Percentiles rank a stretch among this genome's conserved stretches.
These are phyloP conservation scores for Eilema griseolum DNA, from an alignment of 2,888 invertebrate genomes.

Conservation along the genomic window DNA sequence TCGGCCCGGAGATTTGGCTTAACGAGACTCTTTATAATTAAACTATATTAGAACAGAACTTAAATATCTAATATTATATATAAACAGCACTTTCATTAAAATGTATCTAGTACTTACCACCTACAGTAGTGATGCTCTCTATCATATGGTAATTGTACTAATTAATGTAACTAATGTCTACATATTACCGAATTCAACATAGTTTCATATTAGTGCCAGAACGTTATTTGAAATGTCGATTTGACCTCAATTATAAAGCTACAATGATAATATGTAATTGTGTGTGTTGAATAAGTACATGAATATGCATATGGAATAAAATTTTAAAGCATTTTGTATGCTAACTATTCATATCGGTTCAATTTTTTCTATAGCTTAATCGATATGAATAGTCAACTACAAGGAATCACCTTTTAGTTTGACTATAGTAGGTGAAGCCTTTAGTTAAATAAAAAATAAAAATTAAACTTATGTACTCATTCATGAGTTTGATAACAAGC, in stretches of 20 bases:
- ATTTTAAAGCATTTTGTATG: too few species aligned
- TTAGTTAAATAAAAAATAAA: neutral
- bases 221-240: slow-evolving; percentile 12
- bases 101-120: neutral
- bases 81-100: neutral
- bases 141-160: slow-evolving; percentile 16
- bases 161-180: slow-evolving; percentile 17
- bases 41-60: neutral
- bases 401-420: too few species aligned
- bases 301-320: too few species aligned
- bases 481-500: neutral
- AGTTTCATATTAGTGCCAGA: slow-evolving; percentile 16
- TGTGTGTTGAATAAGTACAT: neutral
- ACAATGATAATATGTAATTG: slow-evolving; percentile 1
- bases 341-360: too few species aligned
- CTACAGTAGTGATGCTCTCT: neutral
- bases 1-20: too few species aligned
- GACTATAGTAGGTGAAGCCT: too few species aligned
- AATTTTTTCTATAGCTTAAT: too few species aligned
- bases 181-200: slow-evolving; percentile 9
- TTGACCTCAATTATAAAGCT: slow-evolving; percentile 3
- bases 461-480: neutral
- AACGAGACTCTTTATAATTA: too few species aligned
- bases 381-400: too few species aligned
- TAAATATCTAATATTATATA: neutral